Percentiles rank a stretch among this genome's conserved stretches.
Evolutionary conservation across 2,797 vertebrate genomes (phyloP).

Genomic region (Phylloscopus collybita): DNA sequence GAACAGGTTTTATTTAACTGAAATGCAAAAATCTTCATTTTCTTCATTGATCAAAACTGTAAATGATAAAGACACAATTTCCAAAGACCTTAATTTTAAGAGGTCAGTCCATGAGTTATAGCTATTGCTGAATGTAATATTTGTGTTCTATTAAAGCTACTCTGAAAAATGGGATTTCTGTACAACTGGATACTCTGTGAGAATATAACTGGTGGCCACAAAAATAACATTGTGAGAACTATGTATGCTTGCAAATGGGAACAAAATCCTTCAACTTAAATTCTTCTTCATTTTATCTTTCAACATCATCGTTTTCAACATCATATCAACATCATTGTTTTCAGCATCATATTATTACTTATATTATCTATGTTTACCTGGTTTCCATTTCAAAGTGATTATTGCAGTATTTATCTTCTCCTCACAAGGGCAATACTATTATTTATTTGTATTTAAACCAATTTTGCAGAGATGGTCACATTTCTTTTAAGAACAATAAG

Average conservation of each 20-base stretch:
- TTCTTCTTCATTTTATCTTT: not conserved
- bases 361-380: not conserved
- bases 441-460: not conserved
- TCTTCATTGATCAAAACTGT: not conserved
- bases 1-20: not conserved
- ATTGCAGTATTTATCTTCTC: not conserved
- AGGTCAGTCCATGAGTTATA: not conserved
- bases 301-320: not conserved
- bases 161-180: not conserved
- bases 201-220: not conserved
- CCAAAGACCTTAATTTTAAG: not conserved
- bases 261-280: not conserved
- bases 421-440: not conserved
- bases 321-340: rapidly evolving
- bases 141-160: not conserved
- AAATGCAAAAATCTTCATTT: not conserved
- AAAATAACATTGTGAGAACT: not conserved
- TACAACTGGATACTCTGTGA: not conserved
- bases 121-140: not conserved
- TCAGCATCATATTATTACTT: no score
- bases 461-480: rapidly evolving
- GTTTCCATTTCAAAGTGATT: not conserved
- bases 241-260: not conserved
- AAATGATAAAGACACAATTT: not conserved
- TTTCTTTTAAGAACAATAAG: not conserved